phyloP scores from a whole-genome alignment of 2,113 vertebrate species.

The Epinephelus moara region DNA sequence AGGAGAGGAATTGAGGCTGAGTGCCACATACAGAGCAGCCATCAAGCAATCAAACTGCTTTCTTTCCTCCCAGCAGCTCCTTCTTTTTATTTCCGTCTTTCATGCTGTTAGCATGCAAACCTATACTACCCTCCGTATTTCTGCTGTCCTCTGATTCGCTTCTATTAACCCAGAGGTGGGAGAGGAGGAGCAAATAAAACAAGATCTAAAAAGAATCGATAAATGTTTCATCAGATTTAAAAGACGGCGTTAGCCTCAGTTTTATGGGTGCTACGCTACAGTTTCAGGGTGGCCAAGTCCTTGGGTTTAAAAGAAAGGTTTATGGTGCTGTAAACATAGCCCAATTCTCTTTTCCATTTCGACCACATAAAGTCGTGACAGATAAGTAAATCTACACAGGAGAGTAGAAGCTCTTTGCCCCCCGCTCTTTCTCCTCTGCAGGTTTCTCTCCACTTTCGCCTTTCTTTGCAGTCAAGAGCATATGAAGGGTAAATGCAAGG shows the following conservation, averaged over 20 bases:
- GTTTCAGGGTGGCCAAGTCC: slow-evolving; percentile 83
- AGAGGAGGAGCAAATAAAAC: slow-evolving; percentile 76
- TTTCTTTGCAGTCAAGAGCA: slow-evolving; percentile 42
- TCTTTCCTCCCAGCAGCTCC: background rate
- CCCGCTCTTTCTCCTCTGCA: slow-evolving; percentile 40
- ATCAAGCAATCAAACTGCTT: slow-evolving; percentile 38
- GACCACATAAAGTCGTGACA: slow-evolving; percentile 83
- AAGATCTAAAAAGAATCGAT: slow-evolving; percentile 82
- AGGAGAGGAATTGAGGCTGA: background rate
- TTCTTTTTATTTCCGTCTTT: slow-evolving; percentile 3
- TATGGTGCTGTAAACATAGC: slow-evolving; percentile 85
- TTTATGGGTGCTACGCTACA: slow-evolving; percentile 73
- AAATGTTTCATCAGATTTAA: slow-evolving; percentile 85
- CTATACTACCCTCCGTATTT: slow-evolving; percentile 19
- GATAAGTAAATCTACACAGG: slow-evolving; percentile 82
- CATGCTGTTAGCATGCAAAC: slow-evolving; percentile 32
- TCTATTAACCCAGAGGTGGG: slow-evolving; percentile 66
- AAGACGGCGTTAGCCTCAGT: slow-evolving; percentile 76
- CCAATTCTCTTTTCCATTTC: slow-evolving; percentile 87
- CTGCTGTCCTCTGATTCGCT: slow-evolving; percentile 58
- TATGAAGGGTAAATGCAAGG: slow-evolving; percentile 47
- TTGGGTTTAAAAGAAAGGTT: slow-evolving; percentile 86
- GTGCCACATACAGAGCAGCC: background rate
- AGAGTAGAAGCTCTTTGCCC: slow-evolving; percentile 64
- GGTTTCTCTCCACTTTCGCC: slow-evolving; percentile 37